Conservation (phyloP, 2,797 vertebrate species). For the Dromococcyx pavoninus region DNA sequence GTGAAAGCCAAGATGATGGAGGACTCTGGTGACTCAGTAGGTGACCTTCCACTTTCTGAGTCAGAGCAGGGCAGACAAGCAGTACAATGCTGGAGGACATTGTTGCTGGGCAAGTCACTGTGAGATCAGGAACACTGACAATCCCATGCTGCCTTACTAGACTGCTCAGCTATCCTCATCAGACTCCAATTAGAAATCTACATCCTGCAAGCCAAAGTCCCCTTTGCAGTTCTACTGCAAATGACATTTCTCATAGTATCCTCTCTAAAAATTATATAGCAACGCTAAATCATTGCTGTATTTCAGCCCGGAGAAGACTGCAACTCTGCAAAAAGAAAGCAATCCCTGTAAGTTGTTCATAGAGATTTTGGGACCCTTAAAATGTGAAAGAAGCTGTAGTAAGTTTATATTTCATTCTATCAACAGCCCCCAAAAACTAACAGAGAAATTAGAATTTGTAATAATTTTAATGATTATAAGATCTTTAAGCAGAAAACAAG, state of each 20-base stretch:
- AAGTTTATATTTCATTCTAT: not conserved
- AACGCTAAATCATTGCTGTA: not conserved
- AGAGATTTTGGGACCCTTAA: not conserved
- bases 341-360: not conserved
- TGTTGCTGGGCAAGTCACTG: not conserved
- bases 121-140: not conserved
- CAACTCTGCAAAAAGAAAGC: not conserved
- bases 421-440: not conserved
- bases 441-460: not conserved
- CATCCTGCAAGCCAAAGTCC: not conserved
- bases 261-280: not conserved
- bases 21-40: not conserved
- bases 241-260: not conserved
- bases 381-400: not conserved
- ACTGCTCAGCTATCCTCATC: not conserved
- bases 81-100: not conserved
- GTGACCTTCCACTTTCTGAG: conserved; percentile 30
- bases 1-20: not conserved
- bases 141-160: not conserved
- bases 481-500: not conserved
- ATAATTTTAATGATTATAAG: not conserved
- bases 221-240: not conserved
- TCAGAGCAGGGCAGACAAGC: conserved; percentile 12
- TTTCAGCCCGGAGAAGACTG: not conserved
- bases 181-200: not conserved